Base-by-base conservation (phyloP, 2,113 vertebrate species). In the Notarius quadriscutis region DNA sequence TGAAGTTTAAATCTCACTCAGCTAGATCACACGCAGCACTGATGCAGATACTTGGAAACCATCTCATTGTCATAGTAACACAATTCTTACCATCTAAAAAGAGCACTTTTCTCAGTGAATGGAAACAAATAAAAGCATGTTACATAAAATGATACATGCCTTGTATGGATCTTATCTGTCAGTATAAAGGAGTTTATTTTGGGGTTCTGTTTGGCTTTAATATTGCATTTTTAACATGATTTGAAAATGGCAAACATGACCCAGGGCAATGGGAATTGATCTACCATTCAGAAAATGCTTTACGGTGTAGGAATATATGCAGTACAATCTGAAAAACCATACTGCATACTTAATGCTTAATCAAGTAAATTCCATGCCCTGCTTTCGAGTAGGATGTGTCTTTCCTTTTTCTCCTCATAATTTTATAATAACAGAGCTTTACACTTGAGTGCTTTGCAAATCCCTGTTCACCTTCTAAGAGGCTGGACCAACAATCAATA, bases 401-500 rank as follows among this genome's bases (percentile, higher is more conserved):
- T 65, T 80, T 57, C 7, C 41, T 81, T 63, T 34, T 57, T 60
- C 50, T 27, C 25, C 60, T 74, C 25, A 18, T 88, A 67, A 72
- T 81, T 78, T 81, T 72, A 79, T 87, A 78, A 81, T 71, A 88
- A 78, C 81, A 81, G 15, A 84, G 84, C 75, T 87, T 91, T 89
- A 84, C 30, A 88, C 55, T 89, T 77, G 81, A 80, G 57, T 74
- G 72, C 84, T 86, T 69, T 57, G 25, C 58, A 84, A 84, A 71
- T 87, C 81, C 20, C 83, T 67, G 57, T 85, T 69, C 50, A 11
- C 85, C 67, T 12, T 82, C 78, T 79, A 60, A 63, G 85, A 87
- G 87, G 48, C 85, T 86, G 55, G 77, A 72, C n/a, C 71, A 83
- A 81, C 84, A 88, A 92, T 91, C 91, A 81, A 91, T 92, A 91